Conservation (phyloP, 2,888 invertebrate species). For the Sympetrum striolatum region DNA sequence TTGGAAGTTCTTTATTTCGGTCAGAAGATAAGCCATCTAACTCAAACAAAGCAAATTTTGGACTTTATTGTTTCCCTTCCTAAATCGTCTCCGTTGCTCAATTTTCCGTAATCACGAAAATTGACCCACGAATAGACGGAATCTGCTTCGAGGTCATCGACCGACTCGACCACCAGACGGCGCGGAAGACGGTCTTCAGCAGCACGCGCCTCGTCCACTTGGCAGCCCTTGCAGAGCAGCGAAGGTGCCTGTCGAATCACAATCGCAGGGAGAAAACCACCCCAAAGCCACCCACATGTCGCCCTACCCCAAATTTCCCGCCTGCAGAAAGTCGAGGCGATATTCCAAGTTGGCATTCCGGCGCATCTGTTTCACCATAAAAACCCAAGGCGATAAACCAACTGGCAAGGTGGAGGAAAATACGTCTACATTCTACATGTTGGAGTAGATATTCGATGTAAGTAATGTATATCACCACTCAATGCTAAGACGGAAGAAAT, state of each 20-base stretch:
- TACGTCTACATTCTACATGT: not conserved
- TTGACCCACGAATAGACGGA: not conserved
- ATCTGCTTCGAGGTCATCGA: not conserved
- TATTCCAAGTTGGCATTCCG: not conserved
- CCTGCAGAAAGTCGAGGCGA: not conserved
- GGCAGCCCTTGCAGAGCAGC: not conserved
- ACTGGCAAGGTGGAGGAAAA: not conserved
- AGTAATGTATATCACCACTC: too few species aligned
- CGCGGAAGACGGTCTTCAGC: not conserved
- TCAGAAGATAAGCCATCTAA: not conserved
- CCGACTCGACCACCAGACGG: not conserved
- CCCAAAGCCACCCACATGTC: not conserved
- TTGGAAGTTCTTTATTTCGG: not conserved
- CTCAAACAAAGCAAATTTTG: not conserved
- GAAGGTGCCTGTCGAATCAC: not conserved
- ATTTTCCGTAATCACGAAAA: not conserved
- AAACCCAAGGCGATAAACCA: not conserved
- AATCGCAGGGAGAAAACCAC: not conserved
- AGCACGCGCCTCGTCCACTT: not conserved
- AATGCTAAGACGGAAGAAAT: too few species aligned
- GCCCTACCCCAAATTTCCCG: not conserved
- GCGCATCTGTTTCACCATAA: not conserved
- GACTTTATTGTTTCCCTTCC: not conserved
- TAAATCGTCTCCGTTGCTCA: not conserved
- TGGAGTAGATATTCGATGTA: too few species aligned